Conservation (phyloP, 2,797 vertebrate genomes). For the Bryconaethiops microstoma region DNA sequence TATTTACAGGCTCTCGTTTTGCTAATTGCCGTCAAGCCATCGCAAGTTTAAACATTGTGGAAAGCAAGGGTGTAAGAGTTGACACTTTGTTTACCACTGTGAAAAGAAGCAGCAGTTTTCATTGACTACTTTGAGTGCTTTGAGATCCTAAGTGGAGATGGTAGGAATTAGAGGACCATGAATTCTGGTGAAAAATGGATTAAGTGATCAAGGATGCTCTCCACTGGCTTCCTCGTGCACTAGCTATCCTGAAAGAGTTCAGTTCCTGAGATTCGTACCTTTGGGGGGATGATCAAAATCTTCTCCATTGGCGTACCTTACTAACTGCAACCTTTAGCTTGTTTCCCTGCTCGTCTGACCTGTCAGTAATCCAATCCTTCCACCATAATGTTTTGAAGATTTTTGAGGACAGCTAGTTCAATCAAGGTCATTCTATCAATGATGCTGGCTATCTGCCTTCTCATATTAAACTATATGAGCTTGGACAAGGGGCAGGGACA, state of each 20-base stretch:
- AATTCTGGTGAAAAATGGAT: neutral
- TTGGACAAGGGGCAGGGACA: too few relatives aligned
- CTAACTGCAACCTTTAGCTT: too few relatives aligned
- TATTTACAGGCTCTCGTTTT: slow-evolving; percentile 43
- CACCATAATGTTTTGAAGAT: too few relatives aligned
- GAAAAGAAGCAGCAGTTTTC: slow-evolving; percentile 39
- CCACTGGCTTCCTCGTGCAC: too few relatives aligned
- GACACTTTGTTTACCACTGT: slow-evolving; percentile 34
- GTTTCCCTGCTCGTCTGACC: too few relatives aligned
- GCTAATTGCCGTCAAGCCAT: slow-evolving; percentile 48
- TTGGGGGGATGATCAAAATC: neutral
- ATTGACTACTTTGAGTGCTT: slow-evolving; percentile 28
- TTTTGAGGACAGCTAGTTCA: too few relatives aligned
- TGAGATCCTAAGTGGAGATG: slow-evolving; percentile 15
- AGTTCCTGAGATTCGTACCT: neutral
- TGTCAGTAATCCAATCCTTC: too few relatives aligned
- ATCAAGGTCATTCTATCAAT: too few relatives aligned
- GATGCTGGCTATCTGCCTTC: too few relatives aligned
- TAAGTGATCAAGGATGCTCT: too few relatives aligned
- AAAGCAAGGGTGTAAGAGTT: slow-evolving; percentile 45
- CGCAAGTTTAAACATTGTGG: slow-evolving; percentile 27
- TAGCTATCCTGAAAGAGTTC: neutral
- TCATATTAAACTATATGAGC: too few relatives aligned
- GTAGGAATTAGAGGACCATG: neutral
- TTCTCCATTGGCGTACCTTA: neutral